Conservation (phyloP, 2,888 invertebrate genomes). For the Mythimna lalbum region DNA sequence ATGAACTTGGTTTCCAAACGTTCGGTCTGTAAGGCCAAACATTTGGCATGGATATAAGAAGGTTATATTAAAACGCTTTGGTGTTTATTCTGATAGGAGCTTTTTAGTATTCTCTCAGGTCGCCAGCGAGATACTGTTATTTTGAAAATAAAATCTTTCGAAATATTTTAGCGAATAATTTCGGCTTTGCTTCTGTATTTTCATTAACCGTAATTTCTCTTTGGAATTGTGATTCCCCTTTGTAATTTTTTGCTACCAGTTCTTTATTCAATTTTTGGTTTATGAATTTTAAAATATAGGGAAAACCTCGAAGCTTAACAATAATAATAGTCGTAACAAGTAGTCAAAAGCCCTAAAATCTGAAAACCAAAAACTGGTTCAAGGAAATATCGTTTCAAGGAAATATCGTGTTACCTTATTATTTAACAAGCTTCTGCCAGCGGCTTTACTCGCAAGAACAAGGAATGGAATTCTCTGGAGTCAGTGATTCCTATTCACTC, state of each 20-base stretch:
- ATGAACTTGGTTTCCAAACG: not conserved
- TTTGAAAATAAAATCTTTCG: not conserved
- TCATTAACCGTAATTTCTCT: not conserved
- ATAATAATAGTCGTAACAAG: too few species aligned
- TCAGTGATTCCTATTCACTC: too few species aligned
- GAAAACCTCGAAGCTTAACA: too few species aligned
- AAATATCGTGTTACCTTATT: too few species aligned
- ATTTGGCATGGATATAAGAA: not conserved
- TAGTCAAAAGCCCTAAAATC: too few species aligned
- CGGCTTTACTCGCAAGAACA: too few species aligned
- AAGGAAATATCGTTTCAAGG: too few species aligned
- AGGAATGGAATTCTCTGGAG: too few species aligned
- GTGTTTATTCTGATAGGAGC: constrained; percentile 10
- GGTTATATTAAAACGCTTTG: constrained; percentile 26
- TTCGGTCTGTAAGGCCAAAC: not conserved
- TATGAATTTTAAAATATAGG: too few species aligned
- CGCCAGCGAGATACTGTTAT: not conserved
- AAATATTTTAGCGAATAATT: not conserved
- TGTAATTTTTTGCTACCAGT: not conserved
- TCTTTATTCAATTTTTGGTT: not conserved
- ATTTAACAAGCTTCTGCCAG: too few species aligned
- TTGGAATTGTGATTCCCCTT: not conserved
- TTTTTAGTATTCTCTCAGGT: constrained; percentile 23
- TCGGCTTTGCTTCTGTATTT: not conserved
- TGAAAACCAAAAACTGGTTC: too few species aligned